A percentile compares a stretch with the other conserved stretches of the same genome.
phyloP scores from a whole-genome alignment of 2,888 invertebrate species.

The Beris morrisii region DNA sequence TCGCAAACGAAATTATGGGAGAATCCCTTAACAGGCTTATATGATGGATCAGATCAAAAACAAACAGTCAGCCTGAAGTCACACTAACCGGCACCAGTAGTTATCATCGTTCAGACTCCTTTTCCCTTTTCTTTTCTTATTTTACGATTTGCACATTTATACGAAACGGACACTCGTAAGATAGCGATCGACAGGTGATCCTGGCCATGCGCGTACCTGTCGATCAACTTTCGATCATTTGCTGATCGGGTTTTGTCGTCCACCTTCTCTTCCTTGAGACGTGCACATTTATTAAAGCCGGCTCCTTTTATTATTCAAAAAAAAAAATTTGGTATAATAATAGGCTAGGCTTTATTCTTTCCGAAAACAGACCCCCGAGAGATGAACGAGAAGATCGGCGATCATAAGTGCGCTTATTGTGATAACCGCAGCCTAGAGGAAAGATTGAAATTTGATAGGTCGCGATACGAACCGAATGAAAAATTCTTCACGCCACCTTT shows the following conservation, averaged over 20 bases:
- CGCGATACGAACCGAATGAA: slow-evolving; percentile 3
- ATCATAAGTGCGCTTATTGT: slow-evolving; percentile 10
- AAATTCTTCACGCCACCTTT: slow-evolving; percentile 24
- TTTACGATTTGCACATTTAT: neutral
- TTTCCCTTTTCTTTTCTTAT: neutral
- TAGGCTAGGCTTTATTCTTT: neutral
- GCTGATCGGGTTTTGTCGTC: slow-evolving; percentile 24
- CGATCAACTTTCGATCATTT: slow-evolving; percentile 34
- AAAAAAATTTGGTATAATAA: slow-evolving; percentile 7
- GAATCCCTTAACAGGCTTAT: neutral
- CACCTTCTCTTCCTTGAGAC: slow-evolving; percentile 23
- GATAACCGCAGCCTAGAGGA: slow-evolving; percentile 10
- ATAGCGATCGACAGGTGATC: slow-evolving; percentile 29
- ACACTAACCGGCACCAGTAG: slow-evolving; percentile 6
- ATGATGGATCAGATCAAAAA: slow-evolving; percentile 8
- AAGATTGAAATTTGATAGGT: slow-evolving; percentile 26
- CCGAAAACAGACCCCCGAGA: slow-evolving; percentile 3
- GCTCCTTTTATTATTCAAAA: too few relatives aligned
- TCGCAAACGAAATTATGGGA: neutral
- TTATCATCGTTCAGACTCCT: neutral
- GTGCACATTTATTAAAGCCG: too few relatives aligned
- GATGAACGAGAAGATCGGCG: slow-evolving; percentile 16
- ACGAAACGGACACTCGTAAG: slow-evolving; percentile 20
- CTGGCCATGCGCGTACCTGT: slow-evolving; percentile 29
- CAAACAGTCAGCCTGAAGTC: slow-evolving; percentile 18